These are phyloP conservation scores for Drosophila eohydei DNA, from an alignment of 2,888 invertebrate genomes.

Conservation along the genomic window DNA sequence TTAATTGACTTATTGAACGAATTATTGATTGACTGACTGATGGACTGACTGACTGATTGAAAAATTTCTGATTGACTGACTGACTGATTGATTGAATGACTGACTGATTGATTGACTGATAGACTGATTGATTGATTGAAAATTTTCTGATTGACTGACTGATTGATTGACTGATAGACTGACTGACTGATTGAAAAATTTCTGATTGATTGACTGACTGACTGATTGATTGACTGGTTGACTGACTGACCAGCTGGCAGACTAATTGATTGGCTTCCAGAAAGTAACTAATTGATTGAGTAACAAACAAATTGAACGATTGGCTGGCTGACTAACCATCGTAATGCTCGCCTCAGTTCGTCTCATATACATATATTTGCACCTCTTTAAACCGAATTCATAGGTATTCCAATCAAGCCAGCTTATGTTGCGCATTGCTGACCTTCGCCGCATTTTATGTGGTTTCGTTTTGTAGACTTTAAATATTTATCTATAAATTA, in stretches of 20 bases:
- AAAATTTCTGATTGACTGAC: not conserved
- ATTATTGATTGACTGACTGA: not conserved
- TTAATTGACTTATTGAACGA: not conserved
- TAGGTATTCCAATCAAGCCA: slow-evolving; percentile 1
- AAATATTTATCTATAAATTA: slow-evolving; percentile 21
- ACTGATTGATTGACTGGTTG: not conserved
- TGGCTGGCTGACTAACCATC: not conserved
- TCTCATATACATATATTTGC: not conserved
- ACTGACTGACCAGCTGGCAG: not conserved
- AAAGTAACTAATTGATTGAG: not conserved
- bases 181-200: not conserved
- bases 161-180: not conserved
- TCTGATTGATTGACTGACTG: not conserved
- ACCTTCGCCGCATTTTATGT: slow-evolving; percentile 28
- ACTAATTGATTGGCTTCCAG: not conserved
- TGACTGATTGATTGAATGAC: not conserved
- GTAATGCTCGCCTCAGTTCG: not conserved
- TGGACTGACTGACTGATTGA: not conserved
- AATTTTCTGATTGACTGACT: not conserved
- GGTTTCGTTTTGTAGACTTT: slow-evolving; percentile 1
- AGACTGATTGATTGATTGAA: not conserved
- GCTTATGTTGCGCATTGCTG: slow-evolving; percentile 7
- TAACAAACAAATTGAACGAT: not conserved
- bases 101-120: not conserved
- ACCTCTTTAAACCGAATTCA: not conserved